Evolutionary conservation across 2,113 vertebrate species (phyloP).

Genomic region (Leucopternis melanops): DNA sequence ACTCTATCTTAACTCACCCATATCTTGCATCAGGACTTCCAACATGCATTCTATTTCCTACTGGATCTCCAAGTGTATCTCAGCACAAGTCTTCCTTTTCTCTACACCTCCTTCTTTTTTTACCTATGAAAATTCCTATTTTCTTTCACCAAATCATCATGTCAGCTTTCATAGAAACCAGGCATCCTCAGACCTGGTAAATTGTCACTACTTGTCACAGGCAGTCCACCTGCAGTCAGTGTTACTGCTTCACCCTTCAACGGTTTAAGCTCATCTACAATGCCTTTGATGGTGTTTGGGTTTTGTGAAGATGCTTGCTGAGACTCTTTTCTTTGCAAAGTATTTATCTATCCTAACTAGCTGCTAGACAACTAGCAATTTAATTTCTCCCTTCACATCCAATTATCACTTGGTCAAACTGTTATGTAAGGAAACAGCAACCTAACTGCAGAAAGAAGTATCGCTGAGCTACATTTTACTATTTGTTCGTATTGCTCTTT

Average conservation of each 20-base stretch:
- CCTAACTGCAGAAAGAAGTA: background rate
- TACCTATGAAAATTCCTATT: background rate
- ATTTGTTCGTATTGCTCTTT: background rate
- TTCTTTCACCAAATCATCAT: background rate
- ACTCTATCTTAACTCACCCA: background rate
- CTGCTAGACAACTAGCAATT: background rate
- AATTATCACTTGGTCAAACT: background rate
- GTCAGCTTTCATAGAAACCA: background rate
- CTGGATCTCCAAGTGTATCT: background rate
- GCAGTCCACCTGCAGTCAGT: background rate
- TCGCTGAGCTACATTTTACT: background rate
- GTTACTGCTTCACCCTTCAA: background rate
- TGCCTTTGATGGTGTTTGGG: background rate
- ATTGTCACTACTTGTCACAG: background rate
- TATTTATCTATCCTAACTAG: background rate
- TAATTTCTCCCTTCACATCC: accelerated
- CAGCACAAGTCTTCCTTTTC: background rate
- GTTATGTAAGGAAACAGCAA: background rate
- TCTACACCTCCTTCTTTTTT: background rate
- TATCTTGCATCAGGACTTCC: background rate
- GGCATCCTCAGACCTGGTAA: too few relatives aligned
- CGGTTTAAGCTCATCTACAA: background rate
- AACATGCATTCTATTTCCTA: background rate
- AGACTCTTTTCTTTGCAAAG: background rate
- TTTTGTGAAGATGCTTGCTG: background rate